Conservation (phyloP, 2,797 vertebrate genomes). For the Salmo trutta region DNA sequence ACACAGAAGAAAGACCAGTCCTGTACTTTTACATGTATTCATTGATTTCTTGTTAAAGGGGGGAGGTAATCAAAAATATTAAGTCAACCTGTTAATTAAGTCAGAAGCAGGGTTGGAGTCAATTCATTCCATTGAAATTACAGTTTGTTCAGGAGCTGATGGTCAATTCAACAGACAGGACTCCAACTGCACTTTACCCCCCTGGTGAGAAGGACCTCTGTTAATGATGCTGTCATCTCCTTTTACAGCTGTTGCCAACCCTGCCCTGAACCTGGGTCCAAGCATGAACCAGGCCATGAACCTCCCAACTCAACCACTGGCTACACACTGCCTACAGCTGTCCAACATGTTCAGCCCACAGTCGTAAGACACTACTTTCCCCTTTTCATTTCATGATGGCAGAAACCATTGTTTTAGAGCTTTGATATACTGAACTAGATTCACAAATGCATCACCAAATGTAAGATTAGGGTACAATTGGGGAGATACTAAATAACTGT, state of each 20-base stretch:
- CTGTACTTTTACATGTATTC: background rate
- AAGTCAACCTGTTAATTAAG: background rate
- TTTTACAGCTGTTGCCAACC: slow-evolving; percentile 69
- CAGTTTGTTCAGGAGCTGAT: background rate
- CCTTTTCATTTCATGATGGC: background rate
- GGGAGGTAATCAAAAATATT: background rate
- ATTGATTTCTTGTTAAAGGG: too few relatives aligned
- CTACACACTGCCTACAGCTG: slow-evolving; percentile 97
- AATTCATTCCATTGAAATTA: background rate
- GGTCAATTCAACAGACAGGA: background rate
- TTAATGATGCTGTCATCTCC: slow-evolving; percentile 7
- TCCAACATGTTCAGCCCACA: slow-evolving; percentile 99
- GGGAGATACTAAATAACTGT: background rate
- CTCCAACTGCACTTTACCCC: background rate
- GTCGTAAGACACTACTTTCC: slow-evolving; percentile 78
- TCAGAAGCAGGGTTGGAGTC: background rate
- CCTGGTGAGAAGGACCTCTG: background rate
- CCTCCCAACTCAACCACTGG: slow-evolving; percentile 89
- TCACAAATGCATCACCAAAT: background rate
- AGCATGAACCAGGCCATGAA: slow-evolving; percentile 75
- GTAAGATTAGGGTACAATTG: background rate
- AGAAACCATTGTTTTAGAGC: background rate
- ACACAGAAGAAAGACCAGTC: background rate
- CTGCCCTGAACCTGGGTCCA: slow-evolving; percentile 52
- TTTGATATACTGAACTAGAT: background rate